Evolutionary conservation across 2,888 invertebrate genomes (phyloP), one percentile per base, ranked within the genome.

Genomic region (Tenthredo distinguenda): DNA sequence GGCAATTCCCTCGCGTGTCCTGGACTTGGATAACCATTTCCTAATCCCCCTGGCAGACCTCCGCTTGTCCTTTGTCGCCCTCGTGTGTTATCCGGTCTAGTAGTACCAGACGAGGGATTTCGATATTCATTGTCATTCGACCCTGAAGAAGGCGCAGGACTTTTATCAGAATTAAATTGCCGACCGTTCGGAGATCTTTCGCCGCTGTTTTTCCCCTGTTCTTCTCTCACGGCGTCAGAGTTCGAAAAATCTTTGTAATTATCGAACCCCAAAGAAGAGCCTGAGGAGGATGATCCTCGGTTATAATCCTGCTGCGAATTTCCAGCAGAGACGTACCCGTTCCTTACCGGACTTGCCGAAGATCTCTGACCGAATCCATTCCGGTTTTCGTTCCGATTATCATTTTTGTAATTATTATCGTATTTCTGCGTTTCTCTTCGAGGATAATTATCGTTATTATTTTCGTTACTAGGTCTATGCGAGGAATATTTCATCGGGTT

Each of bases 11-110:
- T 88, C 40, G 87, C 89, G 31, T 55, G 77, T 77, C 77, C 77
- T 55, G 88, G 86, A 84, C 90, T 88, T 47, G 90, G 89, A 31
- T 89, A 84, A 15, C 90, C 90, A 86, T 89, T 90, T 58, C 89
- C 89, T 85, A 88, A 74, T 40, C 89, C 90, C 34, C 88, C 82
- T 37, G 86, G 87, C 15, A 90, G 87, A 34, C 90, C 90, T 40
- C 89, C 90, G 71, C 89, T 83, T 26, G 87, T 87, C 82, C 89
- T 77, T 77, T 77, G 77, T 77, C 77, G 47, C 18, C 77, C 55
- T 34, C 55, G 77, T 31, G 31, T 34, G 12, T 50, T 31, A 31
- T 5, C 40, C 55, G 31, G 50, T 74, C 43, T 43, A n/a, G 40
- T 68, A 68, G n/a, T 68, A 68, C 34, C 34, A 68, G 26, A 43